Evolutionary conservation across 1,140 invertebrate genomes (phyloP).

Genomic region (Euglossa dilemma): DNA sequence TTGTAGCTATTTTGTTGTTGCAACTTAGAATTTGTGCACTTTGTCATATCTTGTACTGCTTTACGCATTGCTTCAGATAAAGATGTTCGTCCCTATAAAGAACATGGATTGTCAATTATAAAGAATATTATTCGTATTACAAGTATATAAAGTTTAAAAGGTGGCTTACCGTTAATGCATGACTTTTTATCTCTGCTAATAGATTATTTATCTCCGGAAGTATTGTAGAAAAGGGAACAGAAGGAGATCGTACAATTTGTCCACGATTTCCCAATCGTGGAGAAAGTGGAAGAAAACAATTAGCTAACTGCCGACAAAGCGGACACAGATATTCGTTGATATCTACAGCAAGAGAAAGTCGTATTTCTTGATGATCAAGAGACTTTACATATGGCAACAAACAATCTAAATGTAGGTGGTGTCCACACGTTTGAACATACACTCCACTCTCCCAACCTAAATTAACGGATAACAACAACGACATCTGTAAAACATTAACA

Average conservation of each 20-base stretch:
- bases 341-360: slow-evolving; percentile 88
- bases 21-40: slow-evolving; percentile 87
- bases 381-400: slow-evolving; percentile 94
- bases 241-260: slow-evolving; percentile 85
- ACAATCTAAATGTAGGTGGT: slow-evolving; percentile 97
- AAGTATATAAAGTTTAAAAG: not conserved
- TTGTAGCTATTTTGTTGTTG: slow-evolving; percentile 84
- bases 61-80: slow-evolving; percentile 91
- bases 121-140: not conserved
- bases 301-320: slow-evolving; percentile 95
- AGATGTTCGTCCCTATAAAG: slow-evolving; percentile 83
- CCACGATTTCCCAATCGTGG: slow-evolving; percentile 89
- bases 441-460: slow-evolving; percentile 96
- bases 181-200: slow-evolving; percentile 86
- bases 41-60: slow-evolving; percentile 97
- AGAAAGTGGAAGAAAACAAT: slow-evolving; percentile 94
- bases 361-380: slow-evolving; percentile 88
- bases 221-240: slow-evolving; percentile 82
- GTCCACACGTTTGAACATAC: slow-evolving; percentile 97
- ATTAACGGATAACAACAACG: slow-evolving; percentile 93
- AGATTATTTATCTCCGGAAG: slow-evolving; percentile 85
- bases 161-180: slow-evolving; percentile 82
- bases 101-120: not conserved
- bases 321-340: slow-evolving; percentile 96
- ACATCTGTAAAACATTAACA: slow-evolving; percentile 83